phyloP scores from a whole-genome alignment of 2,888 invertebrate species.

The Allacma fusca region DNA sequence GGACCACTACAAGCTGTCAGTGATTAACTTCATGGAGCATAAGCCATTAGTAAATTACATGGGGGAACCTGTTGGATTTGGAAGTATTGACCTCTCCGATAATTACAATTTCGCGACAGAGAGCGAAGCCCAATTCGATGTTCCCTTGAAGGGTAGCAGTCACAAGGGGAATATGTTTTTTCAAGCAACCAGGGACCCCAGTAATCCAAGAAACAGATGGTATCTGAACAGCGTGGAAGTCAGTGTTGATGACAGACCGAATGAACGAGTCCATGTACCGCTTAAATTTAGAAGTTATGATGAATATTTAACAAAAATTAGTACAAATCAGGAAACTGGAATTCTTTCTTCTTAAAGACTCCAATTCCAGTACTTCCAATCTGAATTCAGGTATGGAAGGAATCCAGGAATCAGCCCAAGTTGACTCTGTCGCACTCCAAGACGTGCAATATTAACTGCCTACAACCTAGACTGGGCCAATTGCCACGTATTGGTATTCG shows the following conservation, averaged over 20 bases:
- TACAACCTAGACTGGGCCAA: no score
- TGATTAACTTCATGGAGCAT: slow-evolving; percentile 33
- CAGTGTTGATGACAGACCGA: slow-evolving; percentile 24
- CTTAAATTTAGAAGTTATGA: slow-evolving; percentile 13
- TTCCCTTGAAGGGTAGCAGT: slow-evolving; percentile 75
- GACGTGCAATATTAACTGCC: no score
- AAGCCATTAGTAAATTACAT: slow-evolving; percentile 65
- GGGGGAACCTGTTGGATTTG: slow-evolving; percentile 78
- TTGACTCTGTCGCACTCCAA: no score
- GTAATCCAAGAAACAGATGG: slow-evolving; percentile 15
- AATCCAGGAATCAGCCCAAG: no score
- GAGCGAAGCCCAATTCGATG: slow-evolving; percentile 70
- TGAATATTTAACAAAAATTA: background rate
- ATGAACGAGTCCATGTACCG: slow-evolving; percentile 26
- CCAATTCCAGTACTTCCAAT: no score
- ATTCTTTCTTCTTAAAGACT: no score
- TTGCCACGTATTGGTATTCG: no score
- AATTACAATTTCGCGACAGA: slow-evolving; percentile 67
- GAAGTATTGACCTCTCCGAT: slow-evolving; percentile 70
- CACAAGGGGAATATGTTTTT: slow-evolving; percentile 72
- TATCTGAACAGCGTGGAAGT: slow-evolving; percentile 10
- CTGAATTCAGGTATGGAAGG: no score
- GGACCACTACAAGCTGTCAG: slow-evolving; percentile 35
- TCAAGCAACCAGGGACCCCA: slow-evolving; percentile 68
- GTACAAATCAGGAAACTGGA: no score